Base-by-base conservation (phyloP, 2,888 invertebrate genomes). In the Anthrax anthrax region DNA sequence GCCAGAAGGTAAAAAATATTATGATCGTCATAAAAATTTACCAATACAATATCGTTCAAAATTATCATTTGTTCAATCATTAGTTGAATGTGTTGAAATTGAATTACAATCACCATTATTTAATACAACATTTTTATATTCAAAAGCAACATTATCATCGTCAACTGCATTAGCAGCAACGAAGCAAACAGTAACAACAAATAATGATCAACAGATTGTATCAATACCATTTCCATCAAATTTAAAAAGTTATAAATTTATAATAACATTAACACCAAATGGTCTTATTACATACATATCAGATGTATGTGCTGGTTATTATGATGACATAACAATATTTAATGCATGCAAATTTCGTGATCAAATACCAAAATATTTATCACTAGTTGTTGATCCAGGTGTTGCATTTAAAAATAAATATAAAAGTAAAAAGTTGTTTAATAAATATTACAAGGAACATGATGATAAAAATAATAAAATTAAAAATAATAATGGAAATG, bases 11-110 rank as follows among this genome's bases (percentile, higher is more conserved):
- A 63, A 64, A 37, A 62, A 62, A 32, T 63, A 64, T 48, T 60
- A 62, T 43, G 67, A 65, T 41, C 59, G 67, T 0, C 58, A 66
- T 40, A 66, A 67, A 54, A 61, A 65, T 51, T 51, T 63, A 16
- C 66, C 66, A 2, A 58, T 67, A 48, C 57, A 60, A 4, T 67
- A 62, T 44, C 59, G 66, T 4, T 57, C 60, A 10, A 62, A 61
- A 50, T 52, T 67, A n/a, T 53, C 65, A 37, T 62, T 63, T 48
- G 63, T 67, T 12, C 65, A 65, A 48, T 67, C 67, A 18, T 39
- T 67, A 39, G 64, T 67, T 45, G 65, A 67, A 45, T 66, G 65
- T 47, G 64, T 67, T 14, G 67, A 67, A 45, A 65, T 65, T 40
- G 65, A 66, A 39, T 54, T 67, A 47, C 55, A 58, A 16, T 54